phyloP scores from a whole-genome alignment of 1,140 invertebrate species.

The Dinothrombium tinctorium region DNA sequence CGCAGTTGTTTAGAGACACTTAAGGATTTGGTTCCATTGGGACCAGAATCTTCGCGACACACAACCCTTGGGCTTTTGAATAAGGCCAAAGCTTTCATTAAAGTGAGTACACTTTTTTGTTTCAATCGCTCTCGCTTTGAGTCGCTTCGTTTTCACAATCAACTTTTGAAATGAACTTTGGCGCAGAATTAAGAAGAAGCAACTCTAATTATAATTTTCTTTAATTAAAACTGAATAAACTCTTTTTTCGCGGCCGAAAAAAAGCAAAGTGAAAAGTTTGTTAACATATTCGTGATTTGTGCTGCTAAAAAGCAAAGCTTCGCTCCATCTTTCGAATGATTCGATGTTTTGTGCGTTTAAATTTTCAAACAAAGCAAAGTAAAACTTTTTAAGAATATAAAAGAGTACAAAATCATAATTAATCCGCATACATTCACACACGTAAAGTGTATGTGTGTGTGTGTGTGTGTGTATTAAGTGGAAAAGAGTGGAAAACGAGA shows the following conservation, averaged over 20 bases:
- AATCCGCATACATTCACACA: no score
- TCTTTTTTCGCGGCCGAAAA: neutral
- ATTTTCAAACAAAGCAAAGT: no score
- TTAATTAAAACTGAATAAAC: neutral
- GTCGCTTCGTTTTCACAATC: neutral
- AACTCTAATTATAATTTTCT: neutral
- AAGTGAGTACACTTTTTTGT: conserved; percentile 33
- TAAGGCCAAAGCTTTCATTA: conserved; percentile 77
- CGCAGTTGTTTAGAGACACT: conserved; percentile 68
- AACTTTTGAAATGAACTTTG: neutral
- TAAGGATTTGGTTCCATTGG: conserved; percentile 68
- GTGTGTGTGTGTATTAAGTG: no score
- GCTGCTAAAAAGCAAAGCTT: no score
- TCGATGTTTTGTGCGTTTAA: no score
- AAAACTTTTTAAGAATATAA: no score
- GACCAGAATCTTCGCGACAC: conserved; percentile 60
- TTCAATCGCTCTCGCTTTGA: neutral
- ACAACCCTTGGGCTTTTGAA: conserved; percentile 76
- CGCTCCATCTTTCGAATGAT: no score
- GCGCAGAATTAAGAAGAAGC: neutral
- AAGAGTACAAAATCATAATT: no score
- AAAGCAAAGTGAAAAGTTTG: no score
- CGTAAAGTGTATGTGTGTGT: no score
- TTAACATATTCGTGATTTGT: no score
- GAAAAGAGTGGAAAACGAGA: no score